Percentiles rank a stretch among this genome's conserved stretches.
These are phyloP conservation scores for Drosophila helvetica DNA, from an alignment of 2,888 invertebrate species.

Conservation along the genomic window DNA sequence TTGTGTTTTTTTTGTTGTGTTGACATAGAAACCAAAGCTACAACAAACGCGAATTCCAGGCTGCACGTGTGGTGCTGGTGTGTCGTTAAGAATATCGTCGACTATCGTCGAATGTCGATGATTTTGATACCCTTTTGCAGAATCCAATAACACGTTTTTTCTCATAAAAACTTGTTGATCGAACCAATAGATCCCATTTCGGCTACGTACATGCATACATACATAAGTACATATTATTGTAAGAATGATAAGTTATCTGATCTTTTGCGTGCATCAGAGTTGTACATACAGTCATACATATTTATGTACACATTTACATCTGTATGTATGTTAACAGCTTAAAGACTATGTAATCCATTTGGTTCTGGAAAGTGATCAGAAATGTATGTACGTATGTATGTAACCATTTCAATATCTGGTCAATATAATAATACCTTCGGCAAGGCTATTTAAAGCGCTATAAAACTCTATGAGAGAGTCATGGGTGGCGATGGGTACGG, in stretches of 20 bases:
- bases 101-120: neutral
- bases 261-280: no score
- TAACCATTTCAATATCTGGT: neutral
- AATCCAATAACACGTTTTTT: neutral
- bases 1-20: conserved; percentile 71
- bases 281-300: no score
- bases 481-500: neutral
- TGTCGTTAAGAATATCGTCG: neutral
- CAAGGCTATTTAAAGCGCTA: conserved; percentile 19
- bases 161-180: neutral
- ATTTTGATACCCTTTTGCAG: neutral
- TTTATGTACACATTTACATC: conserved; percentile 28
- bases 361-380: neutral
- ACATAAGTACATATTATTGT: no score
- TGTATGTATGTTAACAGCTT: neutral
- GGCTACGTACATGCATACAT: no score
- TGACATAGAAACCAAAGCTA: conserved; percentile 73
- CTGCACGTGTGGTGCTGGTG: conserved; percentile 17
- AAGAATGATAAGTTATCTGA: no score
- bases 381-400: conserved; percentile 23
- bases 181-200: neutral
- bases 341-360: no score
- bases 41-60: conserved; percentile 47
- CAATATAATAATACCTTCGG: neutral
- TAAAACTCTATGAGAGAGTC: conserved; percentile 32